Base-by-base conservation (phyloP, 2,888 invertebrate species). In the Tipula helvola region DNA sequence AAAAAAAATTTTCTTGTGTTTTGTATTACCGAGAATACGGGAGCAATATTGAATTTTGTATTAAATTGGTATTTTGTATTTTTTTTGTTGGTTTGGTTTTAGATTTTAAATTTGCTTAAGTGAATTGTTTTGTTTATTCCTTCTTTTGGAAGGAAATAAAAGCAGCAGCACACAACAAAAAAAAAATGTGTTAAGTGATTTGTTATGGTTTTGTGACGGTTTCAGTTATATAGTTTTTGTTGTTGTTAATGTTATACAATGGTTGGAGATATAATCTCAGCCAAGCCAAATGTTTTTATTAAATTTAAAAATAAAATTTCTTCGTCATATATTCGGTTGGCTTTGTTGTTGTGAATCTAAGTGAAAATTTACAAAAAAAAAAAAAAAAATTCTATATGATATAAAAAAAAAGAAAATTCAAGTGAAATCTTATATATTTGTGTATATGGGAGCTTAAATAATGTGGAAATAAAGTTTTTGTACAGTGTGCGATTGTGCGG, bases 161-260 rank as follows among this genome's bases (percentile, higher is more conserved):
- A 57, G 52, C 52, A 16, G 16, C 0, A n/a, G 7, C 5, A 39
- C 5, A 39, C 7, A 39, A 39, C 1, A 39, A 7, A 39, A 13
- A 16, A 52, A 18, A 71, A 71, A 71, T 28, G 71, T 71, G 71
- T 71, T 71, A 71, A 71, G 71, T 71, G 71, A 71, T 71, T 71
- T 71, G 71, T 71, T 71, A 71, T 71, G 71, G 71, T 71, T 71
- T 71, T 71, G 71, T 71, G 71, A 71, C 71, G 71, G 71, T 71
- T 71, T 10, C 1, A 28, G 28, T 28, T 28, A 28, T 71, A 10
- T 71, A 28, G 18, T 71, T 71, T 28, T 71, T 71, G 1, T 18
- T 71, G 52, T 52, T 52, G 18, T 28, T 71, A 10, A 28, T 71
- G 28, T 71, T 28, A 71, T 71, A 71, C 71, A 71, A 71, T 71